phyloP scores from a whole-genome alignment of 35 echinoderm and acorn worm species.

The Ophiothrix spiculata region DNA sequence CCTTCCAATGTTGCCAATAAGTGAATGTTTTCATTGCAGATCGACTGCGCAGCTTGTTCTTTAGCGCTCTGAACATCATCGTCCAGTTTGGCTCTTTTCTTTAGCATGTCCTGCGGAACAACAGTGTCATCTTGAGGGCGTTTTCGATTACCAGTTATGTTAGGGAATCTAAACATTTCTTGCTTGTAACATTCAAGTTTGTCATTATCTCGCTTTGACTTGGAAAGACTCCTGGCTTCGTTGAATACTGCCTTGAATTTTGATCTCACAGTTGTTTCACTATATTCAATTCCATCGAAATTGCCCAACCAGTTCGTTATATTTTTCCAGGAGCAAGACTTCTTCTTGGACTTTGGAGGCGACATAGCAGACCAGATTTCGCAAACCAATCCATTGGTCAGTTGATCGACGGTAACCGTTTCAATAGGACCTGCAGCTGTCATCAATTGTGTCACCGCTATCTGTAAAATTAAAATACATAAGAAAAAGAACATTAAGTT shows the following conservation, averaged over 20 bases:
- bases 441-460: background rate
- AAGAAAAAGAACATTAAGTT: background rate
- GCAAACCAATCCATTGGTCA: background rate
- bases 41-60: background rate
- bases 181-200: background rate
- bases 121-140: background rate
- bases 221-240: background rate
- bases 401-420: background rate
- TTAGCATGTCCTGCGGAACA: background rate
- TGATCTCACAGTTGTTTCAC: background rate
- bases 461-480: background rate
- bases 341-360: background rate
- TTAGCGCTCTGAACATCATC: background rate
- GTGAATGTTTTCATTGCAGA: background rate
- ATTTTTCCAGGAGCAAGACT: background rate
- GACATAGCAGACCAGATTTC: background rate
- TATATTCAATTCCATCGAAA: background rate
- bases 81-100: background rate
- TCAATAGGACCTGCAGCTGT: background rate
- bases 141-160: background rate
- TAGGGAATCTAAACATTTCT: background rate
- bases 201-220: background rate
- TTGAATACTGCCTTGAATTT: background rate
- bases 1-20: background rate
- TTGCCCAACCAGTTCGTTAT: background rate